Conservation (phyloP, 2,113 vertebrate genomes). For the Myanophis thanlyinensis region DNA sequence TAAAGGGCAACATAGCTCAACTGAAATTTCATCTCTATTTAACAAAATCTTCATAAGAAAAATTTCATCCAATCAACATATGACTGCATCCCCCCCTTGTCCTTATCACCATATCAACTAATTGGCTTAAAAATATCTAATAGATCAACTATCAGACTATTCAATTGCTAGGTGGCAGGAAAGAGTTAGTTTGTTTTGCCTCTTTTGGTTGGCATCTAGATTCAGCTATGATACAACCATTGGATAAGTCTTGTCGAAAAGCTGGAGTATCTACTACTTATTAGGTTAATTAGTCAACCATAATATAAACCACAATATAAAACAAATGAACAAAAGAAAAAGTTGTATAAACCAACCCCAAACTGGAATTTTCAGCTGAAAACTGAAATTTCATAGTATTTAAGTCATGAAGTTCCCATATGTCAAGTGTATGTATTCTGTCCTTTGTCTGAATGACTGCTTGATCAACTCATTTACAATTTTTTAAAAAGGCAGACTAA, state of each 20-base stretch:
- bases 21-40: not conserved
- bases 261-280: not conserved
- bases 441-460: not conserved
- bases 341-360: not conserved
- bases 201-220: not conserved
- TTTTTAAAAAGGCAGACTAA: not conserved
- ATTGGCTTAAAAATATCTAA: not conserved
- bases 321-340: not conserved
- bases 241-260: not conserved
- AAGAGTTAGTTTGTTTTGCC: not conserved
- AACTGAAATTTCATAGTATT: not conserved
- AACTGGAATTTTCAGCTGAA: not conserved
- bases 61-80: not conserved
- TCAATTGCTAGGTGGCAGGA: not conserved
- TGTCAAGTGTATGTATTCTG: not conserved
- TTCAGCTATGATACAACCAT: not conserved
- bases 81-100: not conserved
- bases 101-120: not conserved
- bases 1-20: not conserved
- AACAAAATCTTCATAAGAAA: not conserved
- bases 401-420: not conserved
- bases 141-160: not conserved
- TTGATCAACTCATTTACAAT: not conserved
- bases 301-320: not conserved
- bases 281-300: not conserved